A percentile compares a stretch with the other conserved stretches of the same genome.
Evolutionary conservation across 2,797 vertebrate species (phyloP).

Genomic region (Babyrousa celebensis): DNA sequence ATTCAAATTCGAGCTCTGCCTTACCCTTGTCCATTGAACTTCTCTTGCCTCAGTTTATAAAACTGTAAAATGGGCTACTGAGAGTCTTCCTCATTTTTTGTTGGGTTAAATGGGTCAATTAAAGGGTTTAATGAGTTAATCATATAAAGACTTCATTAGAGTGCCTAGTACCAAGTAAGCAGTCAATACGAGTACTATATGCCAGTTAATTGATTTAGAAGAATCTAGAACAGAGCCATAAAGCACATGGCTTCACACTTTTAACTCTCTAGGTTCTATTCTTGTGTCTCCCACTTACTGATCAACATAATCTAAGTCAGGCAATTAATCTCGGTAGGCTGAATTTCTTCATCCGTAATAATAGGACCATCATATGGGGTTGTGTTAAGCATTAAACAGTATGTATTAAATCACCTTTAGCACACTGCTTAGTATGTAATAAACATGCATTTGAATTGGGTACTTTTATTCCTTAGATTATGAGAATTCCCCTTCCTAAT

Average conservation of each 20-base stretch:
- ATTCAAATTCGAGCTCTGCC: slow-evolving; percentile 42
- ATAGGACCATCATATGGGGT: background rate
- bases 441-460: background rate
- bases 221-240: background rate
- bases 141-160: background rate
- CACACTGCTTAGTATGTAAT: background rate
- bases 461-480: slow-evolving; percentile 44
- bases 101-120: background rate
- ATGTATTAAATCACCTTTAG: slow-evolving; percentile 31
- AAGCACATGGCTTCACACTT: background rate
- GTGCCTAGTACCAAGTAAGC: background rate
- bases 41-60: slow-evolving; percentile 51
- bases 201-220: background rate
- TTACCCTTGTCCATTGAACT: background rate
- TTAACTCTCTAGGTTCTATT: slow-evolving; percentile 45
- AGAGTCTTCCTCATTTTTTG: background rate
- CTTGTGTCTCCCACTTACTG: slow-evolving; percentile 15
- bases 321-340: slow-evolving; percentile 26
- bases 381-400: slow-evolving; percentile 59
- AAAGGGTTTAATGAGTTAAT: slow-evolving; percentile 34
- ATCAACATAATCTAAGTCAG: background rate
- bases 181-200: slow-evolving; percentile 24
- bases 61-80: slow-evolving; percentile 17
- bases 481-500: background rate
- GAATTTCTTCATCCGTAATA: slow-evolving; percentile 64